phyloP scores from a whole-genome alignment of 2,888 invertebrate species.

The Gasteruption jaculator region DNA sequence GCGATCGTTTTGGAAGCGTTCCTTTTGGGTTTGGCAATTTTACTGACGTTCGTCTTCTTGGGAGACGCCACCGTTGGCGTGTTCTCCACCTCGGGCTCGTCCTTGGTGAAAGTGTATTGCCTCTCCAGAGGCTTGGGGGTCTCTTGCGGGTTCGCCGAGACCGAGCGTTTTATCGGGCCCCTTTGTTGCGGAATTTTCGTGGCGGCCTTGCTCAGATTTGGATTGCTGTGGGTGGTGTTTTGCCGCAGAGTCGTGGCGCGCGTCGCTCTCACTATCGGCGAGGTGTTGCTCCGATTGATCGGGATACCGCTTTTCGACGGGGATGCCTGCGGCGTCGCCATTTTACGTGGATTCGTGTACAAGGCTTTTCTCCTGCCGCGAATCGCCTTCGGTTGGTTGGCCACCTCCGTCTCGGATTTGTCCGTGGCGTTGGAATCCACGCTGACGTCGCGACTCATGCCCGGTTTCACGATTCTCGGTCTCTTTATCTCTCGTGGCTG shows the following conservation, averaged over 20 bases:
- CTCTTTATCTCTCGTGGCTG: constrained; percentile 33
- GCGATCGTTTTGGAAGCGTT: constrained; percentile 37
- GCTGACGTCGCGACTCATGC: constrained; percentile 35
- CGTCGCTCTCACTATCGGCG: constrained; percentile 44
- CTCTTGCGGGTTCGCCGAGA: constrained; percentile 38
- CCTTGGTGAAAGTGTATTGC: constrained; percentile 91
- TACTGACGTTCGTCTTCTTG: constrained; percentile 35
- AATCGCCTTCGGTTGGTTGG: constrained; percentile 61
- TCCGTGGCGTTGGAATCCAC: constrained; percentile 39
- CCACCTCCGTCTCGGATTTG: constrained; percentile 36
- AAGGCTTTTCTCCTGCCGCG: constrained; percentile 67
- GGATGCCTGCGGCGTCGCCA: constrained; percentile 42
- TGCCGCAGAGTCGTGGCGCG: constrained; percentile 42
- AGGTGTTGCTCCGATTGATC: constrained; percentile 42
- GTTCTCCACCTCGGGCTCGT: constrained; percentile 58
- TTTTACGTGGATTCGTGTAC: constrained; percentile 53
- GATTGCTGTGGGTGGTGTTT: constrained; percentile 33
- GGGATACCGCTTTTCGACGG: constrained; percentile 42
- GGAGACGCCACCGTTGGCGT: constrained; percentile 42
- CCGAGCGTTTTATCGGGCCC: constrained; percentile 35
- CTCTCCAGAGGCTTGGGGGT: constrained; percentile 61
- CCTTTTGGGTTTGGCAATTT: constrained; percentile 39
- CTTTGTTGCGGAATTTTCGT: constrained; percentile 37
- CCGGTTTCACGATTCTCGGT: constrained; percentile 56
- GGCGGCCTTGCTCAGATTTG: constrained; percentile 10